phyloP scores from a whole-genome alignment of 2,113 vertebrate species.

The Centrocercus urophasianus region DNA sequence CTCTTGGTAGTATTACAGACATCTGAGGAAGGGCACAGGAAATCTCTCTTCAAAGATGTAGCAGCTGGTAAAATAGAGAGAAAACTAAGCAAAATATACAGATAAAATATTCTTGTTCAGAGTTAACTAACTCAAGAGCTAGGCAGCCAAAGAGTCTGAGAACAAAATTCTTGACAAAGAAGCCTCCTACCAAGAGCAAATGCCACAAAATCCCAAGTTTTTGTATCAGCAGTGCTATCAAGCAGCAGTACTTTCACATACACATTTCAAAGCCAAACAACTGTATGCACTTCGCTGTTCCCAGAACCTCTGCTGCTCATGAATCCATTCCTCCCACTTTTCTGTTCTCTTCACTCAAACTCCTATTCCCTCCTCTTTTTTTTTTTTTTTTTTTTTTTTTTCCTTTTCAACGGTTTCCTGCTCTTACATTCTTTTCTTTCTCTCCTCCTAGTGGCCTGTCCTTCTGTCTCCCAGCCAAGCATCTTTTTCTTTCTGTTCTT shows the following conservation, averaged over 20 bases:
- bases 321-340: not conserved
- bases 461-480: not conserved
- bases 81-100: not conserved
- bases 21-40: slow-evolving; percentile 1
- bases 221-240: not conserved
- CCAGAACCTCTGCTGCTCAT: not conserved
- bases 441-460: accelerated
- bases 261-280: not conserved
- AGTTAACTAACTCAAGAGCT: not conserved
- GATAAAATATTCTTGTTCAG: not conserved
- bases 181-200: not conserved
- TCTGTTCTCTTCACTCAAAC: not conserved
- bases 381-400: not conserved
- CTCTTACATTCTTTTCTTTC: not conserved
- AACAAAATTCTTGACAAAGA: not conserved
- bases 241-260: not conserved
- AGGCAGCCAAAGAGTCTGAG: not conserved
- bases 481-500: not conserved
- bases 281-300: not conserved
- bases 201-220: not conserved
- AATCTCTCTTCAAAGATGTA: slow-evolving; percentile 8
- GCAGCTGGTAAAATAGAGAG: not conserved
- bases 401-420: not conserved
- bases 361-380: accelerated
- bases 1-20: slow-evolving; percentile 4